These are phyloP conservation scores for Trogon melanurus DNA, from an alignment of 2,113 vertebrate genomes.

Conservation along the genomic window DNA sequence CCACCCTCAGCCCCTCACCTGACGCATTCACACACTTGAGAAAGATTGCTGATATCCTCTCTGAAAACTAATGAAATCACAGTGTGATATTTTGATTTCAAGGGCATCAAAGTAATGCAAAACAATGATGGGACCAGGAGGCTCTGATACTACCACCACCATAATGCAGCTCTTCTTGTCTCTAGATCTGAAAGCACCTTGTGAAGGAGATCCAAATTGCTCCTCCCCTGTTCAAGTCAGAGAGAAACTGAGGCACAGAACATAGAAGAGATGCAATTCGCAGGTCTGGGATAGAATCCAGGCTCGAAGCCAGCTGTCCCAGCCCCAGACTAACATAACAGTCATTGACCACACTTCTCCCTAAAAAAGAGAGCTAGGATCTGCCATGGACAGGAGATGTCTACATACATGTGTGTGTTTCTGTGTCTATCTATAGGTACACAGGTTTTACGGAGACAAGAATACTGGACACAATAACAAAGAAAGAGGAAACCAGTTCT, in stretches of 20 bases:
- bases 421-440: background rate
- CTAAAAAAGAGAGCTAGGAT: background rate
- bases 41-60: constrained; percentile 66
- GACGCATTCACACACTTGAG: constrained; percentile 49
- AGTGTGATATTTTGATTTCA: constrained; percentile 61
- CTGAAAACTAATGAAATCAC: constrained; percentile 70
- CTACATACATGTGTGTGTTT: background rate
- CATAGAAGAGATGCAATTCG: background rate
- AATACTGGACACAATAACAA: constrained; percentile 35
- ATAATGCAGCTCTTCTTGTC: background rate
- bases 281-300: background rate
- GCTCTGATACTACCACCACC: background rate
- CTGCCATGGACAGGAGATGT: background rate
- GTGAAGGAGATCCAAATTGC: background rate
- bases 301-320: background rate
- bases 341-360: background rate
- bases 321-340: background rate
- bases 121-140: background rate
- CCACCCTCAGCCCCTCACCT: constrained; percentile 55
- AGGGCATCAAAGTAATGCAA: constrained; percentile 44
- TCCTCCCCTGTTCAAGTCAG: background rate
- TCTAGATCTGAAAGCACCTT: background rate
- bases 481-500: constrained; percentile 15
- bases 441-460: background rate
- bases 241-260: background rate